These are phyloP conservation scores for Crossaster papposus DNA, from an alignment of 53 echinoderm and acorn worm species.

Conservation along the genomic window DNA sequence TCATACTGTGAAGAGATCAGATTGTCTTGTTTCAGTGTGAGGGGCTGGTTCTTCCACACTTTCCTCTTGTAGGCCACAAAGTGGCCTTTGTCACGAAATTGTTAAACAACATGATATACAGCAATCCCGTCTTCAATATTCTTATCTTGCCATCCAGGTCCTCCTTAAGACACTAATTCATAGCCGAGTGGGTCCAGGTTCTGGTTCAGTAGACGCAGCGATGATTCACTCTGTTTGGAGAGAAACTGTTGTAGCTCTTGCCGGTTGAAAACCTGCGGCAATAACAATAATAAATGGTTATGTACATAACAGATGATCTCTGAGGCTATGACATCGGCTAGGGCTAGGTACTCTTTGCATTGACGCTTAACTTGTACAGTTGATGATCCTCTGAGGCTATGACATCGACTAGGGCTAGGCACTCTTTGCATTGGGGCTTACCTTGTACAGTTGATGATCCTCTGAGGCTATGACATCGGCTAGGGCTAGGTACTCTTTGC, in stretches of 20 bases:
- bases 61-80: too few relatives aligned
- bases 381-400: slow-evolving; percentile 89
- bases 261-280: slow-evolving; percentile 78
- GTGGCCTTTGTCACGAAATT: too few relatives aligned
- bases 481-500: slow-evolving; percentile 74
- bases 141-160: background rate
- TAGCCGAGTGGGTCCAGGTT: slow-evolving; percentile 90
- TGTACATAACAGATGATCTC: too few relatives aligned
- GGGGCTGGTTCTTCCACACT: too few relatives aligned
- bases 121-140: background rate
- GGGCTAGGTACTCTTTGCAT: slow-evolving; percentile 72
- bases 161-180: slow-evolving; percentile 51
- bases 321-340: slow-evolving; percentile 89
- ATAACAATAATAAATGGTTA: background rate
- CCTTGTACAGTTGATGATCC: slow-evolving; percentile 88
- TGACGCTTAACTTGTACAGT: slow-evolving; percentile 88
- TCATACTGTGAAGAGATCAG: too few relatives aligned
- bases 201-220: slow-evolving; percentile 78
- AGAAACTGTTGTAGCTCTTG: slow-evolving; percentile 82
- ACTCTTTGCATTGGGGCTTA: slow-evolving; percentile 77
- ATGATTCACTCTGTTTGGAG: slow-evolving; percentile 79
- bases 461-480: slow-evolving; percentile 93
- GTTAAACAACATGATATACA: too few relatives aligned
- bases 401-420: slow-evolving; percentile 81
- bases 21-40: too few relatives aligned